Evolutionary conservation across 1,140 invertebrate genomes (phyloP).

Genomic region (Geopemphigus sp.): DNA sequence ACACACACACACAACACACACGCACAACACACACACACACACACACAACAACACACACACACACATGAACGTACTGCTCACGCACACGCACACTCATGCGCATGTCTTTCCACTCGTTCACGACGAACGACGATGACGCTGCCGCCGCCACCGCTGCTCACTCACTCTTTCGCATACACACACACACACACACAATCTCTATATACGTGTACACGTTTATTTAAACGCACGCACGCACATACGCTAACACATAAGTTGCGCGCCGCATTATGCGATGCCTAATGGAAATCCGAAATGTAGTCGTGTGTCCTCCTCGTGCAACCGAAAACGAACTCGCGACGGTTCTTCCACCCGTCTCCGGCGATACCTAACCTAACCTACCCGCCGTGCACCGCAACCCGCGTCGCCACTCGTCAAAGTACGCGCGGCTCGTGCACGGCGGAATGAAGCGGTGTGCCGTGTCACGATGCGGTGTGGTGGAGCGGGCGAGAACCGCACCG

Average conservation of each 20-base stretch:
- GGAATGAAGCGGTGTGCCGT: no score
- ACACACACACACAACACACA: neutral
- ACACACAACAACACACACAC: neutral
- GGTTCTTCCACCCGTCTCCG: neutral
- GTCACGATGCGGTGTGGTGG: neutral
- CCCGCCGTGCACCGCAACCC: no score
- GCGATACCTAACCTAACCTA: no score
- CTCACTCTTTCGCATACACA: neutral
- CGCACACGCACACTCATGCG: neutral
- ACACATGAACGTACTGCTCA: no score
- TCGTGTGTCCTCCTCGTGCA: neutral
- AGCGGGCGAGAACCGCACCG: neutral
- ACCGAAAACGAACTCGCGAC: slow-evolving; percentile 3
- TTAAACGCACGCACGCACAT: neutral
- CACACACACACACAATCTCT: neutral
- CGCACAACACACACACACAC: neutral
- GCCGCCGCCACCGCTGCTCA: neutral
- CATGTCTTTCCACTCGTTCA: neutral
- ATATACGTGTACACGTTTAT: neutral
- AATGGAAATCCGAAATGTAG: neutral
- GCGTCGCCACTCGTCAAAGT: neutral
- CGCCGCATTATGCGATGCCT: neutral
- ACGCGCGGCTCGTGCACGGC: no score
- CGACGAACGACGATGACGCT: neutral
- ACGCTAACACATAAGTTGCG: neutral